Conservation (phyloP, 2,113 vertebrate species). For the Callocephalon fimbriatum region DNA sequence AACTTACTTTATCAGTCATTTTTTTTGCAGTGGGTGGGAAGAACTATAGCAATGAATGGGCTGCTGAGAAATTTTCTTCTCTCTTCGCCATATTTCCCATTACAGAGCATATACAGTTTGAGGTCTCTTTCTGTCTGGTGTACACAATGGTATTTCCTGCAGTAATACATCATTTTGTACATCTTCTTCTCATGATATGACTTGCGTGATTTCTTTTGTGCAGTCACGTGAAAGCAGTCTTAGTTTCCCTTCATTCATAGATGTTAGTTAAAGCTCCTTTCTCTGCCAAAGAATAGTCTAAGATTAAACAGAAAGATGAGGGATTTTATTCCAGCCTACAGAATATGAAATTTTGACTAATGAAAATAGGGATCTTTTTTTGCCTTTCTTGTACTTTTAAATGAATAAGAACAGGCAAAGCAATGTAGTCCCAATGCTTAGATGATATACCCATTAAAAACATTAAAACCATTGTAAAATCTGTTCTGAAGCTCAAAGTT, state of each 20-base stretch:
- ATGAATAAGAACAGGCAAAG: neutral
- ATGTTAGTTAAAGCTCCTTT: neutral
- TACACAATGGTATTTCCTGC: neutral
- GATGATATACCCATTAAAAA: neutral
- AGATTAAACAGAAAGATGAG: neutral
- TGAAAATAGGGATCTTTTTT: neutral
- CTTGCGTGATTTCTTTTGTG: neutral
- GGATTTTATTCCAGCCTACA: neutral
- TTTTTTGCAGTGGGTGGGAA: neutral
- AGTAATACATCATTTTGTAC: neutral
- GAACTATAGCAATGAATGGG: neutral
- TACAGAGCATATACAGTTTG: accelerated
- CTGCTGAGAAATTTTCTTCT: neutral
- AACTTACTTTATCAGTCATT: neutral
- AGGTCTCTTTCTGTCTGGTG: neutral
- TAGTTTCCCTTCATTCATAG: neutral
- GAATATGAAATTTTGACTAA: neutral
- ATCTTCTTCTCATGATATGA: neutral
- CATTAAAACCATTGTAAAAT: neutral
- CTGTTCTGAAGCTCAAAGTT: neutral
- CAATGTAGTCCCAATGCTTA: neutral
- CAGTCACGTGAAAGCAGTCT: neutral
- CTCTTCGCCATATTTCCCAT: neutral
- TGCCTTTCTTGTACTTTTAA: neutral
- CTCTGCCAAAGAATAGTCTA: neutral